phyloP scores from a whole-genome alignment of 92 coral and sea anemone genomes.

The Zoanthus sociatus region DNA sequence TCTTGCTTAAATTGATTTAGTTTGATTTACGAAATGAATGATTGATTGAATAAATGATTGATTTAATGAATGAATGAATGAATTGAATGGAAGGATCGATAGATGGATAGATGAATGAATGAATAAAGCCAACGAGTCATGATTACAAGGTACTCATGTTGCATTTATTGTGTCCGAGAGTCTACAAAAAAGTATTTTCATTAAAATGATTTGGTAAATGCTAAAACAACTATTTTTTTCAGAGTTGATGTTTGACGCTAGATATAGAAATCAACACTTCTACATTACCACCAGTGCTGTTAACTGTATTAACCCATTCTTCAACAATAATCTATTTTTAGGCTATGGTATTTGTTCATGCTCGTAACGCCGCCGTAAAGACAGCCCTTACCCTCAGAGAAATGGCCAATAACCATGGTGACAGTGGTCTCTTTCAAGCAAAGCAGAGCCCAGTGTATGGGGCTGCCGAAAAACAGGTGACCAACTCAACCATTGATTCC shows the following conservation, averaged over 20 bases:
- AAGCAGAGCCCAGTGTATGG: constrained; percentile 89
- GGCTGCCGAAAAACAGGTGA: constrained; percentile 93
- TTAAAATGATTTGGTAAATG: neutral
- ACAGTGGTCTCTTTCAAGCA: constrained; percentile 77
- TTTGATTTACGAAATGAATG: too few species aligned
- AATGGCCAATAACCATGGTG: constrained; percentile 94
- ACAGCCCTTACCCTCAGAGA: constrained; percentile 95
- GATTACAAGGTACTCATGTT: too few species aligned
- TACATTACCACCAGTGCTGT: neutral
- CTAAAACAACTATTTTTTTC: too few species aligned
- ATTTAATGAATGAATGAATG: too few species aligned
- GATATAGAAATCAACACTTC: neutral
- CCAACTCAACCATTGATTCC: too few species aligned
- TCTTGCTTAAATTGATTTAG: too few species aligned
- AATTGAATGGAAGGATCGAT: too few species aligned
- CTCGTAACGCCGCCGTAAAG: constrained; percentile 95
- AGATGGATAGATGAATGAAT: too few species aligned
- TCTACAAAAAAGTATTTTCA: neutral
- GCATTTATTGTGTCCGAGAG: neutral
- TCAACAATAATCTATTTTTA: neutral
- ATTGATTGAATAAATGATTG: too few species aligned
- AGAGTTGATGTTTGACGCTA: neutral
- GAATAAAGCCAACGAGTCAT: too few species aligned
- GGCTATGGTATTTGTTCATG: constrained; percentile 99
- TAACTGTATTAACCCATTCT: neutral